These are phyloP conservation scores for Hemicrepidius hirtus DNA, from an alignment of 2,888 invertebrate genomes.

Conservation along the genomic window DNA sequence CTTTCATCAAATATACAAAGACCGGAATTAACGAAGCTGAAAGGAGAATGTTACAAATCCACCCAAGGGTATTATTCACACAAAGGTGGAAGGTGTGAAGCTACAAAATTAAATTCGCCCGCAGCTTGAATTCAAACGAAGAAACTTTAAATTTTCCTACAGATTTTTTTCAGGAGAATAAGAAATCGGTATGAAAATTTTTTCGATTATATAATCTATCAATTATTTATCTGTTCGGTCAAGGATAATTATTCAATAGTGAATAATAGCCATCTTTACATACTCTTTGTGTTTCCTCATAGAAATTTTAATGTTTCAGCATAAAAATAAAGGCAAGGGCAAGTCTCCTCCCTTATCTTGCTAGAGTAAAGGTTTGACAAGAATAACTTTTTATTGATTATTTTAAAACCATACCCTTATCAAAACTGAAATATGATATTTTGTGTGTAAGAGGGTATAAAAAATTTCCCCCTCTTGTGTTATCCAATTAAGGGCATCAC, in stretches of 20 bases:
- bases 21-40: slow-evolving; percentile 36
- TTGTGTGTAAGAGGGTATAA: not conserved
- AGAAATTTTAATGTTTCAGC: too few species aligned
- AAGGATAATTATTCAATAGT: too few species aligned
- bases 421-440: slow-evolving; percentile 4
- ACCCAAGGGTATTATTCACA: slow-evolving; percentile 41
- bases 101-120: slow-evolving; percentile 39
- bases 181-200: too few species aligned
- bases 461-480: not conserved
- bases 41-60: slow-evolving; percentile 38
- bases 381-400: not conserved
- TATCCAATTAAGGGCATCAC: not conserved
- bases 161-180: too few species aligned
- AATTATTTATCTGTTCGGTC: too few species aligned
- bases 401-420: not conserved
- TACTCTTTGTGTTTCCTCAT: too few species aligned
- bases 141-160: not conserved
- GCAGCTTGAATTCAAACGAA: slow-evolving; percentile 10
- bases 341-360: too few species aligned
- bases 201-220: too few species aligned
- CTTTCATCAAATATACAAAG: slow-evolving; percentile 39
- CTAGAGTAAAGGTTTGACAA: too few species aligned
- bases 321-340: too few species aligned
- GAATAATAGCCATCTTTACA: too few species aligned
- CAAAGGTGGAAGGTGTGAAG: slow-evolving; percentile 39